Base-by-base conservation (phyloP, 2,113 vertebrate genomes). In the Barnardius zonarius region DNA sequence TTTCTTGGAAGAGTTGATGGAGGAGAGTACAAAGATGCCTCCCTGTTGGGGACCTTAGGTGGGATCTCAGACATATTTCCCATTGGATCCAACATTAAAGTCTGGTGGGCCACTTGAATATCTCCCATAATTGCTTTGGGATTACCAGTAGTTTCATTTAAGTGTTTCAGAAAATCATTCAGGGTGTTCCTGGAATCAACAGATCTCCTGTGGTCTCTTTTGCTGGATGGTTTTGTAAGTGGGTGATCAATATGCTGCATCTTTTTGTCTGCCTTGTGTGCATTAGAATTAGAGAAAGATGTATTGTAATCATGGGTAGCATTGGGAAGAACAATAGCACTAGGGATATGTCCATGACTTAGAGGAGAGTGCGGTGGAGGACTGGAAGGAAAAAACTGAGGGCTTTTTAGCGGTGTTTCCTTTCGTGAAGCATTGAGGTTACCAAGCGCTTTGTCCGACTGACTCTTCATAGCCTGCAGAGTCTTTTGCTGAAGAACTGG, bases 101-200 rank as follows among this genome's bases (percentile, higher is more conserved):
- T 99, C 85, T 98, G 99, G 92, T 99, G 98, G 39, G 98, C 97
- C 96, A 98, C 98, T 70, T 99, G 98, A 87, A 98, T 98, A 80
- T 99, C 99, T 88, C 98, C 98, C 97, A 99, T 98, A 92, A 99
- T 98, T 93, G 98, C 98, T 97, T 99, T 99, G 64, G 98, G 98
- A 96, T 98, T 99, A 94, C 97, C 98, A 39, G 98, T 98, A 54
- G 98, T 98, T 97, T 99, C 99, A 94, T 98, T 99, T 46, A 99
- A 98, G 96, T 99, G 99, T 97, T 99, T 99, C 96, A 99, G 98
- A 88, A 99, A 99, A 95, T 99, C 99, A 39, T 99, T 99, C 70
- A 99, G 97, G 14, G 99, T 99, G 89, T 99, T 99, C 95, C 99
- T 98, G 91, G 99, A 99, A 93, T 99, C 99, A 88, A 99, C 98